phyloP scores from a whole-genome alignment of 2,113 vertebrate genomes.

The Boulengeromyrus knoepffleri region DNA sequence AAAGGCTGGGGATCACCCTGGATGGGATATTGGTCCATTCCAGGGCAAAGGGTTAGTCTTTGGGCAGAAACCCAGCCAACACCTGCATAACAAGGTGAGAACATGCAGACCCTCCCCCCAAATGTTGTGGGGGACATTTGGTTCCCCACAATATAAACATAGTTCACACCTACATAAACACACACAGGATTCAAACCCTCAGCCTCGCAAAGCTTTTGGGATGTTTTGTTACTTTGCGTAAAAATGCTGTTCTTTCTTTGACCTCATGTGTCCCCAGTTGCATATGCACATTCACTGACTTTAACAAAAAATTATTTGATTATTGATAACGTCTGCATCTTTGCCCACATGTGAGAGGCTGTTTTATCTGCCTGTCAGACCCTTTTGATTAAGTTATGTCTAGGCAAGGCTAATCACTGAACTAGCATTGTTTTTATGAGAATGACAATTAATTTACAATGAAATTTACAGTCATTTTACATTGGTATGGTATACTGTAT shows the following conservation, averaged over 20 bases:
- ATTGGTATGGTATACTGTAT: not conserved
- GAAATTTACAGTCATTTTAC: not conserved
- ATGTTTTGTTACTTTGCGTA: not conserved
- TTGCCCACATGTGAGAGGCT: not conserved
- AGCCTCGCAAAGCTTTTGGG: not conserved
- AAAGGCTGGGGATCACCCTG: too few relatives aligned
- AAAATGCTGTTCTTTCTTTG: not conserved
- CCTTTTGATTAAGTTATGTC: not conserved
- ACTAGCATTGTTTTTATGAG: not conserved
- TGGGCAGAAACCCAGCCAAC: not conserved
- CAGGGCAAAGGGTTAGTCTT: too few relatives aligned
- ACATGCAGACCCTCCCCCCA: not conserved
- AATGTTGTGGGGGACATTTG: too few relatives aligned
- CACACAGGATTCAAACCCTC: not conserved
- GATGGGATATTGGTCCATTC: not conserved
- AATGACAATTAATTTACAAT: not conserved
- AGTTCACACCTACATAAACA: too few relatives aligned
- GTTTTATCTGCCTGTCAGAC: not conserved
- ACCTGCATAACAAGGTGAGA: not conserved
- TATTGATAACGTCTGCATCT: not conserved
- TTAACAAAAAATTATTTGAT: too few relatives aligned
- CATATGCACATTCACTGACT: not conserved
- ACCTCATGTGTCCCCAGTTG: not conserved
- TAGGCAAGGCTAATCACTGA: not conserved
- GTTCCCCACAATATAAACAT: too few relatives aligned